Base-by-base conservation (phyloP, 2,888 invertebrate genomes). In the Drosophila longiperda region DNA sequence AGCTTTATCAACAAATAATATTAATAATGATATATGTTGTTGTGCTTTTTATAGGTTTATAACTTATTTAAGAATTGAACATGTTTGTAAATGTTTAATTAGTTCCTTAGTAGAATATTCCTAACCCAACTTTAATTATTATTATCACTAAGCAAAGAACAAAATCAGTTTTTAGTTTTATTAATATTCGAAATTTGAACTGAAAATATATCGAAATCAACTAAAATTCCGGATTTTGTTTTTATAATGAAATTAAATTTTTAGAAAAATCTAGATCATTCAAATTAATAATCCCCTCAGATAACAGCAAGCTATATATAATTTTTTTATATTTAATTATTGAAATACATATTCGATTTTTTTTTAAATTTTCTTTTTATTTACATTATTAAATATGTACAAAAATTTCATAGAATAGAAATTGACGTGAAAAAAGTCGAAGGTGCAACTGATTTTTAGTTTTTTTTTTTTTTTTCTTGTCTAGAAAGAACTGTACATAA, bases 351-450 rank as follows among this genome's bases (percentile, higher is more conserved):
- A 2, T n/a, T 3, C 38, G 29, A 48, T 77, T 78, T 81, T 76
- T 75, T 75, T 2, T 38, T 74, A 38, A 78, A 75, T 78, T 88
- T 80, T 89, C 72, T 66, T 86, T 90, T 90, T 91, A 91, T 91
- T 91, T 91, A 91, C 91, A 91, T 87, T 89, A 89, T 90, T 91
- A 90, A 91, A 91, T 91, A 91, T 90, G 90, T 91, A 91, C 90
- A 91, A 88, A 89, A 80, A 91, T 85, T 88, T 91, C 90, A 86
- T 91, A 90, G 84, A 91, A 90, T 84, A 90, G 90, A 90, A 89
- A 84, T 87, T 80, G 75, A 82, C 84, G 79, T 77, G 82, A 86
- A 82, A 85, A 66, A 84, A 83, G 84, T 88, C 80, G 77, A 82
- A 76, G 83, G 83, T 86, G 87, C 88, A 88, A 87, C 85, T 87